A percentile compares a stretch with the other conserved stretches of the same genome.
These are phyloP conservation scores for Dasypus novemcinctus DNA, from an alignment of 2,113 vertebrate species.

Conservation along the genomic window DNA sequence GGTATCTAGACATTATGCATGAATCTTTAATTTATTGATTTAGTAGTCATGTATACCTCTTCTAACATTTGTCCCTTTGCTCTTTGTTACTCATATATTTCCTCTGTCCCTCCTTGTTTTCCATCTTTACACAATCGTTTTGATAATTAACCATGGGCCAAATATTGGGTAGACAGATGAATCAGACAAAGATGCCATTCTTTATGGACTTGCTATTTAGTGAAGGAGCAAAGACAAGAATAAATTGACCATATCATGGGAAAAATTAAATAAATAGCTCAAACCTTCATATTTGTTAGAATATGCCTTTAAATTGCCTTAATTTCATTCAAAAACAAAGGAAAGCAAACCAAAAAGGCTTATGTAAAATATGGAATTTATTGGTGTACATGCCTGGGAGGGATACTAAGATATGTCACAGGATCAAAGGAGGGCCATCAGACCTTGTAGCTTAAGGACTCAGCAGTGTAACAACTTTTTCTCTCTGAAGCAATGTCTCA, in stretches of 20 bases:
- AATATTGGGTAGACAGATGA: background rate
- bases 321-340: background rate
- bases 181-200: background rate
- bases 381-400: background rate
- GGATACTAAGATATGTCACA: background rate
- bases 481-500: background rate
- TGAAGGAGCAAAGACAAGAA: background rate
- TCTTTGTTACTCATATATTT: background rate
- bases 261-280: background rate
- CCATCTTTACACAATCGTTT: background rate
- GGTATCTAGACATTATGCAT: background rate
- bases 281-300: background rate
- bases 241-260: background rate
- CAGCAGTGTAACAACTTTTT: background rate
- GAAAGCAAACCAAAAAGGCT: background rate
- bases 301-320: background rate
- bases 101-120: background rate
- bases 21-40: background rate
- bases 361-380: background rate
- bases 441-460: background rate
- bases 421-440: background rate
- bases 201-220: background rate
- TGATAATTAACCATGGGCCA: background rate
- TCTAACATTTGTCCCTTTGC: background rate
- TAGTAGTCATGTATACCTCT: background rate